Conservation (phyloP, 1,140 invertebrate genomes). For the Medauroidea extradentata region DNA sequence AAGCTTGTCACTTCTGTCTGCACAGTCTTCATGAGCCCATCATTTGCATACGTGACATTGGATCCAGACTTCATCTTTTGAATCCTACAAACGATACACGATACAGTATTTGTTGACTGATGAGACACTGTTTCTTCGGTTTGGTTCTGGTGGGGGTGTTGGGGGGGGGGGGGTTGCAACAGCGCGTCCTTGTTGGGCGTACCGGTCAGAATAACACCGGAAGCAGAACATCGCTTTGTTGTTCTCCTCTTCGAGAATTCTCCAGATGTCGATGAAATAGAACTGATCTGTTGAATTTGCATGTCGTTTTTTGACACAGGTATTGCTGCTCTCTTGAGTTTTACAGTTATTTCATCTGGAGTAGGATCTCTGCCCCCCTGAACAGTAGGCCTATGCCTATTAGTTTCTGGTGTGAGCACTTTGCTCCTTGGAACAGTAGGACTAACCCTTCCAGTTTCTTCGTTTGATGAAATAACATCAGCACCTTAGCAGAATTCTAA, state of each 20-base stretch:
- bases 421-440: no score
- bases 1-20: neutral
- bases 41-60: neutral
- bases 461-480: no score
- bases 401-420: neutral
- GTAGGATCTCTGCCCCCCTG: neutral
- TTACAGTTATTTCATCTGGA: neutral
- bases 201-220: neutral
- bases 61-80: neutral
- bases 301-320: neutral
- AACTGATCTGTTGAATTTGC: neutral
- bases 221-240: neutral
- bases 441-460: no score
- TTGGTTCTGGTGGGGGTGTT: neutral
- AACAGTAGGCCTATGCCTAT: neutral
- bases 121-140: neutral
- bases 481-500: no score
- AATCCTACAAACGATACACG: neutral
- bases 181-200: neutral
- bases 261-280: neutral
- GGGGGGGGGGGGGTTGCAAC: neutral
- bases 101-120: neutral
- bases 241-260: neutral
- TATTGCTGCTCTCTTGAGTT: neutral
- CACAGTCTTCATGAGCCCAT: constrained; percentile 3